phyloP scores from a whole-genome alignment of 1,140 invertebrate genomes.

The Galleria mellonella region DNA sequence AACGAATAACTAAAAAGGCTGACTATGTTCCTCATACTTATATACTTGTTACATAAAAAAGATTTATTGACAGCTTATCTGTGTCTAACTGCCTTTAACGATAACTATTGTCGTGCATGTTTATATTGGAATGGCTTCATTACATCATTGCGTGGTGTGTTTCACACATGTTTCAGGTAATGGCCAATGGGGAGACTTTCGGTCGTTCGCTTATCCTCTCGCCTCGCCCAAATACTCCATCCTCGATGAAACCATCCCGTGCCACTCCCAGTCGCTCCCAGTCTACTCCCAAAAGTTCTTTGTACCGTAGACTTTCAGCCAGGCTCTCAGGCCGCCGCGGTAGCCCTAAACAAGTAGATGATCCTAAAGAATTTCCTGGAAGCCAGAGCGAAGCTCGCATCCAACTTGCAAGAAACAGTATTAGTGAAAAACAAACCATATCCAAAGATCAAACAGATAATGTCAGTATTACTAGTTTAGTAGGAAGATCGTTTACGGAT shows the following conservation, averaged over 20 bases:
- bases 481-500: conserved; percentile 46
- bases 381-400: conserved; percentile 48
- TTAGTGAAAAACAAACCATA: conserved; percentile 38
- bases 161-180: conserved; percentile 75
- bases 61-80: conserved; percentile 35
- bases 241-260: conserved; percentile 41
- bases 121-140: conserved; percentile 72
- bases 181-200: conserved; percentile 74
- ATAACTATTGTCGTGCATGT: conserved; percentile 59
- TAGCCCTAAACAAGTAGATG: conserved; percentile 37
- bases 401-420: conserved; percentile 41
- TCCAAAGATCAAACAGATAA: conserved; percentile 35
- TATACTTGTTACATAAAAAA: conserved; percentile 7
- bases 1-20: background rate
- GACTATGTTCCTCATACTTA: conserved; percentile 6
- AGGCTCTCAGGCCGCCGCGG: conserved; percentile 53
- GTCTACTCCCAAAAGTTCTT: conserved; percentile 62
- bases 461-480: conserved; percentile 45
- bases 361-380: conserved; percentile 18
- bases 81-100: conserved; percentile 50
- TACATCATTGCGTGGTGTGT: conserved; percentile 74
- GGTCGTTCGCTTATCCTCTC: conserved; percentile 73
- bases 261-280: conserved; percentile 57
- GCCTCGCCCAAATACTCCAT: conserved; percentile 50
- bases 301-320: conserved; percentile 63